Base-by-base conservation (phyloP, 2,797 vertebrate genomes). In the Melanotaenia nigrans region DNA sequence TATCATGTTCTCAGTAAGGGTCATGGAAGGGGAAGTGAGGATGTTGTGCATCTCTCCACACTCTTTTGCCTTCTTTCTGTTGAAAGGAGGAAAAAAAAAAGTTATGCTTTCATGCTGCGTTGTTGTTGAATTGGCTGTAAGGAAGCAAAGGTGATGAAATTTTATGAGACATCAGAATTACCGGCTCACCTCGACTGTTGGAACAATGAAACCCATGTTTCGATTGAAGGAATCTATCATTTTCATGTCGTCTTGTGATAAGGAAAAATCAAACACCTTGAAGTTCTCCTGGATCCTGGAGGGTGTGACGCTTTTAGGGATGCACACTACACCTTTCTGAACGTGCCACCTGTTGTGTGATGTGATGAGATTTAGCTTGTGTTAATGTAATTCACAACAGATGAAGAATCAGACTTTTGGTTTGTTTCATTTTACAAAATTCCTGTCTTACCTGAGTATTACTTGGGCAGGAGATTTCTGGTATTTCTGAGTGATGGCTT, bases 21-120 rank as follows among this genome's bases (percentile, higher is more conserved):
- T 94, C 92, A 16, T 86, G 62, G 75, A 95, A 95, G 47, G 93
- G 94, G 78, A 95, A 95, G 68, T 94, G 88, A 58, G 92, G 93
- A 79, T 95, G 93, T 68, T 82, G 82, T 49, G 85, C 91, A 57
- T 95, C 94, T 80, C 93, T 91, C 91, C 92, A 94, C 57, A 93
- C 89, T 76, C 40, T 91, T 28, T 84, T 80, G 45, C 92, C 87
- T 0, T 88, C 83, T 62, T 73, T 92, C 93, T 95, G 91, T 25
- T 22, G 9, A 51, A 51, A 51, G 9, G 47, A 7, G 20, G 38
- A 56, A 55, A 11, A 12, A 28, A 30, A 49, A 14, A 49, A 11
- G 30, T 1, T 51, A 10, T 18, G 5, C 4, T 55, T 25, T 13
- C 3, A 25, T 18, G 6, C 11, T 25, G 12, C 24, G 16, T 54